Base-by-base conservation (phyloP, 1,140 invertebrate species). In the Megathymus violae region DNA sequence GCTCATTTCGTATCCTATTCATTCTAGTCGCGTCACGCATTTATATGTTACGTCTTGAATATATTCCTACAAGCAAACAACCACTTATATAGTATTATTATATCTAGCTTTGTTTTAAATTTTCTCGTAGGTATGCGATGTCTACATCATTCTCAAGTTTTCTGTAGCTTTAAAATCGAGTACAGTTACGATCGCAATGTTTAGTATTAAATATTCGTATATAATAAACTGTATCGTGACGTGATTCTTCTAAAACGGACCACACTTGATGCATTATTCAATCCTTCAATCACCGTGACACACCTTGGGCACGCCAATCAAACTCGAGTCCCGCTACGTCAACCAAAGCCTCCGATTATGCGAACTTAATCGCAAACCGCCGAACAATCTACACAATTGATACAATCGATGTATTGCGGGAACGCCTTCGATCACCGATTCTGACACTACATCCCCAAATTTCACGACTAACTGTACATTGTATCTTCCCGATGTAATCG, bases 311-410 rank as follows among this genome's bases (percentile, higher is more conserved):
- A 54, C 69, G 74, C 73, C 77, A 77, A 75, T 77, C 74, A 74
- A 31, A 46, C n/a, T 22, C 7, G 40, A 51, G 54, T 27, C 16
- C 46, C 51, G 51, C 52, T 67, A 41, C 36, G 50, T 54, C 50
- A 31, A 17, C 43, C 41, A 38, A 51, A 34, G 46, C 59, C 58
- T 51, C 43, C 15, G 17, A 25, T 19, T 60, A 68, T 70, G 52
- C 59, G 60, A 61, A 70, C 64, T 66, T 44, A 68, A 74, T 66
- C 62, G 62, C 67, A 59, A 63, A 48, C 51, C 56, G 40, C 41
- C 48, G 63, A 76, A 71, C 62, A 60, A 58, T 22, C 17, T 11
- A 41, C 17, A 76, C 77, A 83, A 79, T 76, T 77, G 74, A 74
- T 46, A 80, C 76, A 80, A 81, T 69, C 50, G 60, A 43, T 34